Evolutionary conservation across 2,797 vertebrate species (phyloP).

Genomic region (Monodelphis domestica): DNA sequence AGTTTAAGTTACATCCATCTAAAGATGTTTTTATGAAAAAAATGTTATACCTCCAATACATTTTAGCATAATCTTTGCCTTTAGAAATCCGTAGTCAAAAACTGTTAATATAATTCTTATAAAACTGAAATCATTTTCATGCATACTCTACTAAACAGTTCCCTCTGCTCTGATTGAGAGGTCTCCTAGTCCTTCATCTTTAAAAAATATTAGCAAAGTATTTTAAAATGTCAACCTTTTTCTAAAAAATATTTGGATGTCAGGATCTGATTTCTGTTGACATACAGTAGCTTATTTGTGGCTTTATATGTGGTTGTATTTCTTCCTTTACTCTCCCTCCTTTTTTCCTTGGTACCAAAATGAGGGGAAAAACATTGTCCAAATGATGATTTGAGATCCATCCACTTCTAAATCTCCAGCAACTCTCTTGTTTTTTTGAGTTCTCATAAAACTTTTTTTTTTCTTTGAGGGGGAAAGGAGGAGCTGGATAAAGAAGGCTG

Average conservation of each 20-base stretch:
- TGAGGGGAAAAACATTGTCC: not conserved
- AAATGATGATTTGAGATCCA: not conserved
- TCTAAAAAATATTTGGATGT: constrained; percentile 9
- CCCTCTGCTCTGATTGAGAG: constrained; percentile 55
- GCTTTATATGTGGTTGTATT: not conserved
- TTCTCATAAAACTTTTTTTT: constrained; percentile 15
- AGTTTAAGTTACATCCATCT: constrained; percentile 60
- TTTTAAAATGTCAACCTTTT: constrained; percentile 48
- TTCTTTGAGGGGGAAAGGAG: not conserved
- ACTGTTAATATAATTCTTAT: constrained; percentile 69
- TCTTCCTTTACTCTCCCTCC: constrained; percentile 2
- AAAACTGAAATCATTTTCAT: constrained; percentile 70
- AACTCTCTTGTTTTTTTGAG: not conserved
- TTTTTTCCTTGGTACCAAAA: constrained; percentile 9
- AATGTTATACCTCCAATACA: constrained; percentile 74
- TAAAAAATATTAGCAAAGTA: constrained; percentile 32
- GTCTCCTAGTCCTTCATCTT: constrained; percentile 37
- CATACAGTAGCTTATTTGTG: constrained; percentile 44
- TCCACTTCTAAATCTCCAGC: not conserved
- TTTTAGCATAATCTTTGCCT: constrained; percentile 73
- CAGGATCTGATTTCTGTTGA: constrained; percentile 49
- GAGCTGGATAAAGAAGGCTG: not conserved
- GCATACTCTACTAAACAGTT: constrained; percentile 70
- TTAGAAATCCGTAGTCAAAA: constrained; percentile 71
- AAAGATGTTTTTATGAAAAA: constrained; percentile 68